Evolutionary conservation across 2,888 invertebrate genomes (phyloP).

Genomic region (Stegophylla sp.): DNA sequence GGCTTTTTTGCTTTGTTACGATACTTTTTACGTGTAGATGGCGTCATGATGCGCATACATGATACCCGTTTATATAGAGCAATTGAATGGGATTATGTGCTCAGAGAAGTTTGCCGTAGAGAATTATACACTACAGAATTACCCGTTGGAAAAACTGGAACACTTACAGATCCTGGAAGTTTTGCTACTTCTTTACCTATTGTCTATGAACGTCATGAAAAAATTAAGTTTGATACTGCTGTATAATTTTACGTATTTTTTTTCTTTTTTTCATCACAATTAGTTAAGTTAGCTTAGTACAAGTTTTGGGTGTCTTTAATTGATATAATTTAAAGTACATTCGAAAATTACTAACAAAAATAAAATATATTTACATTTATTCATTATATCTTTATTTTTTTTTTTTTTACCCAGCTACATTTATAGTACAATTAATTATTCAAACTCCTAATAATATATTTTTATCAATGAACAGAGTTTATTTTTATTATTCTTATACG

Average conservation of each 20-base stretch:
- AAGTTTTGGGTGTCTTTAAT: background rate
- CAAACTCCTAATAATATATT: no score
- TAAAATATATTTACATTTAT: slow-evolving; percentile 4
- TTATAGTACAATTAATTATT: background rate
- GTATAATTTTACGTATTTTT: background rate
- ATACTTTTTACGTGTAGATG: slow-evolving; percentile 92
- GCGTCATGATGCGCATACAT: slow-evolving; percentile 84
- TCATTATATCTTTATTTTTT: slow-evolving; percentile 26
- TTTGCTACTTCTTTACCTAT: slow-evolving; percentile 45
- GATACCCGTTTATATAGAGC: slow-evolving; percentile 88
- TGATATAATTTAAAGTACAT: background rate
- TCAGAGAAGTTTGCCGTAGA: slow-evolving; percentile 82
- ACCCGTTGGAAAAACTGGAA: slow-evolving; percentile 63
- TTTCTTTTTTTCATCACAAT: background rate
- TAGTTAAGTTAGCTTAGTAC: background rate
- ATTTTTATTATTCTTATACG: no score
- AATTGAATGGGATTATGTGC: slow-evolving; percentile 76
- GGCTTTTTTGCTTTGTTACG: slow-evolving; percentile 89
- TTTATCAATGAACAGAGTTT: no score
- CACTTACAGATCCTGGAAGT: slow-evolving; percentile 49
- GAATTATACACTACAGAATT: slow-evolving; percentile 78
- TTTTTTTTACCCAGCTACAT: background rate
- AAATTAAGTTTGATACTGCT: slow-evolving; percentile 32
- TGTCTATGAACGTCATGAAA: slow-evolving; percentile 52
- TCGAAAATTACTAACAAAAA: background rate